Conservation (phyloP, 2,797 vertebrate genomes). For the Ambastaia sidthimunki region DNA sequence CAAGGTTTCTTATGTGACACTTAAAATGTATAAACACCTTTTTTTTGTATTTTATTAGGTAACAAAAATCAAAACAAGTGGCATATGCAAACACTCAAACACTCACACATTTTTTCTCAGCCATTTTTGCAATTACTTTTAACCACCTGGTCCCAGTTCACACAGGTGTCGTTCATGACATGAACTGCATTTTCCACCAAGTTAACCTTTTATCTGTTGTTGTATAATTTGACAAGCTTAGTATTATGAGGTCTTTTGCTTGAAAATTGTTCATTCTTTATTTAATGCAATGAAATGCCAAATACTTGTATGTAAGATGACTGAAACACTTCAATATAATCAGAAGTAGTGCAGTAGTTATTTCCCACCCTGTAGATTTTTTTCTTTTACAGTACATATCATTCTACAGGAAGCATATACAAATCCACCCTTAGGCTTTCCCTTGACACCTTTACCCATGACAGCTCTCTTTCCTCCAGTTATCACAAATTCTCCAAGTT, state of each 20-base stretch:
- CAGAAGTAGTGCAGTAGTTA: not conserved
- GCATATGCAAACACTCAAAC: too few relatives aligned
- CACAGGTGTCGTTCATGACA: too few relatives aligned
- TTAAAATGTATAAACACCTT: too few relatives aligned
- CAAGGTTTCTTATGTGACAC: too few relatives aligned
- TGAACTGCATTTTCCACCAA: not conserved
- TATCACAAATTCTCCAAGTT: slow-evolving; percentile 54
- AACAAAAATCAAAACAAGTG: too few relatives aligned
- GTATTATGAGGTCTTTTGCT: too few relatives aligned
- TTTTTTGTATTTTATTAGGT: too few relatives aligned
- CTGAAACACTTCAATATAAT: not conserved
- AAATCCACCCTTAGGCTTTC: slow-evolving; percentile 2
- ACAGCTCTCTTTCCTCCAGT: slow-evolving; percentile 30
- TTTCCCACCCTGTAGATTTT: not conserved
- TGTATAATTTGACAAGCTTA: not conserved
- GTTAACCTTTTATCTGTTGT: not conserved
- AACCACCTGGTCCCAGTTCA: too few relatives aligned
- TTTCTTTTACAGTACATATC: not conserved
- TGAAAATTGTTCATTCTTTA: too few relatives aligned
- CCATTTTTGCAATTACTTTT: too few relatives aligned
- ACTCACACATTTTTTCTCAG: too few relatives aligned
- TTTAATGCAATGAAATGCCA: not conserved
- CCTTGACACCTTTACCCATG: slow-evolving; percentile 28
- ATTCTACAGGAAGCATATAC: not conserved
- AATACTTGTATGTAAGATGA: not conserved